Percentiles rank a stretch among this genome's conserved stretches.
Conservation (phyloP, 2,113 vertebrate genomes). For the Anguilla japonica region DNA sequence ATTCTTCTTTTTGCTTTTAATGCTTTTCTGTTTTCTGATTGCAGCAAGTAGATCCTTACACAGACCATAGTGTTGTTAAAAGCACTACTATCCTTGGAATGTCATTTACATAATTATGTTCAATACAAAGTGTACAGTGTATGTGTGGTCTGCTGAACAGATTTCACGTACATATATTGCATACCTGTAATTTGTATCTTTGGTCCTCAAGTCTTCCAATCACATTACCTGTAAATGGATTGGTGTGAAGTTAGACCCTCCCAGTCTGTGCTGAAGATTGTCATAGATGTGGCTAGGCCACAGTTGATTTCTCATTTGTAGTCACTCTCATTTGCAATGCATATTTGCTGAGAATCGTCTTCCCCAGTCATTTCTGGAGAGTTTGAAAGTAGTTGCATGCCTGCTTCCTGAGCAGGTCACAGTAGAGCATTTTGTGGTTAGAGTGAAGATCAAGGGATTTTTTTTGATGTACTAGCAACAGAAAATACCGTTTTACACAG, state of each 20-base stretch:
- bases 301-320: neutral
- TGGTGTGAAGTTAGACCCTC: neutral
- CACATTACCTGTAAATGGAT: neutral
- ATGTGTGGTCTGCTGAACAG: neutral
- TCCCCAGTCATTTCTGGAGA: conserved; percentile 24
- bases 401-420: conserved; percentile 28
- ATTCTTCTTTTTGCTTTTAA: neutral
- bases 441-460: conserved; percentile 33
- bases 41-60: neutral
- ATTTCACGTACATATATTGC: neutral
- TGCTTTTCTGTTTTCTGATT: neutral
- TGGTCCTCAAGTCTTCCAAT: neutral
- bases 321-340: conserved; percentile 72
- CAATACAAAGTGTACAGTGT: neutral
- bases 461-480: neutral
- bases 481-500: neutral
- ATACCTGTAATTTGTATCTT: neutral
- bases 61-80: neutral
- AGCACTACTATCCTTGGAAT: neutral
- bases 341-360: conserved; percentile 57
- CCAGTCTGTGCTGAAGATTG: neutral
- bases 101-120: neutral
- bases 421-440: neutral
- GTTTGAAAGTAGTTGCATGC: conserved; percentile 19
- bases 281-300: neutral